These are phyloP conservation scores for Stenolophus ochropezus DNA, from an alignment of 2,888 invertebrate genomes.

Conservation along the genomic window DNA sequence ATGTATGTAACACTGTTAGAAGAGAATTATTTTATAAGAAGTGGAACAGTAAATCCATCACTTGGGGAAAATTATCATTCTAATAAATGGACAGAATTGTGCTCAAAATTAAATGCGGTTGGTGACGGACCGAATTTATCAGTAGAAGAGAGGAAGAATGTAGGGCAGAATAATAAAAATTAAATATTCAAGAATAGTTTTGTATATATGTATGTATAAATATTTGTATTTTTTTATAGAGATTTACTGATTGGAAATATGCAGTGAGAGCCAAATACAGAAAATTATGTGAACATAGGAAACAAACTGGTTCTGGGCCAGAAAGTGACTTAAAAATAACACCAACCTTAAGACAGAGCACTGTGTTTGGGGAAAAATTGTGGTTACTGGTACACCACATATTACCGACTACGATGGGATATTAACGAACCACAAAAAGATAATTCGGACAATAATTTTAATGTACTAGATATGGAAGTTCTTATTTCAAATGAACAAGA, in stretches of 20 bases:
- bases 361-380: conserved; percentile 34
- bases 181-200: background rate
- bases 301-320: background rate
- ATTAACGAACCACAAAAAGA: background rate
- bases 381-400: background rate
- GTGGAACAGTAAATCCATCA: background rate
- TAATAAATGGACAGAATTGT: conserved; percentile 10
- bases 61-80: background rate
- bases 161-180: background rate
- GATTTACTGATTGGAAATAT: conserved; percentile 3
- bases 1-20: background rate
- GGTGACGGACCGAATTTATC: conserved; percentile 4
- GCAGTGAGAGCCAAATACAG: background rate
- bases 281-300: background rate
- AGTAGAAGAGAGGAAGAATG: conserved; percentile 52
- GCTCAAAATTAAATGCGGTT: background rate
- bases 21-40: background rate
- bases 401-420: background rate
- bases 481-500: too few relatives aligned
- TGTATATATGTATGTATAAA: background rate
- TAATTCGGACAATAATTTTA: too few relatives aligned
- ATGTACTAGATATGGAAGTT: too few relatives aligned
- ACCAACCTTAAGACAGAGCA: conserved; percentile 57
- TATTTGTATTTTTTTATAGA: background rate
- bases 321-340: background rate